Base-by-base conservation (phyloP, 1,140 invertebrate genomes). In the Drosophila ficusphila region DNA sequence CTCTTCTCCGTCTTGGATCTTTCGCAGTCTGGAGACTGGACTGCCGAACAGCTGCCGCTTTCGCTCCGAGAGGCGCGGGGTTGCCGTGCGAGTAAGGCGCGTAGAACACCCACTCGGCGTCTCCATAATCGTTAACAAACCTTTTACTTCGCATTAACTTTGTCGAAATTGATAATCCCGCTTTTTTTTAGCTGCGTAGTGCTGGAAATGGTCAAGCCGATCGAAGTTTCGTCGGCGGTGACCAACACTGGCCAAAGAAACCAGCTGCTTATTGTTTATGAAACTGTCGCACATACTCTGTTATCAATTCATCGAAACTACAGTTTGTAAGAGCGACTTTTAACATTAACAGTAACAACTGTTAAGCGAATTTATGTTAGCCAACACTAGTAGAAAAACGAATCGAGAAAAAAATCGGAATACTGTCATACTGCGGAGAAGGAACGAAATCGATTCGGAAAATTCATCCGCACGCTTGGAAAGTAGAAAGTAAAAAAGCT, bases 41-140 rank as follows among this genome's bases (percentile, higher is more conserved):
- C 62, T 81, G 3, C 47, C 39, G 27, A 90, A 90, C 16, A 90
- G 42, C 44, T 77, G 83, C 4, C 83, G 82, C 29, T 90, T 90
- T 4, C 89, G 62, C 41, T 88, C 89, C 7, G 89, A 90, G 9
- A 81, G 53, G 3, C 79, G 62, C 6, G 89, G 89, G 8, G 89
- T 90, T 19, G 76, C 51, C 23, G 38, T 52, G 16, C 89, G 78
- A 12, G 42, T 47, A 23, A 68, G 36, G 4, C 79, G 77, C 29
- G n/a, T 19, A 23, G 46, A 44, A 36, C 27, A 41, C 27, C 77
- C 61, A 65, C 54, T 76, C 21, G 89, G 89, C 34, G 89, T 90
- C 36, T 90, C 79, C 89, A 90, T 90, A 12, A 47, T 72, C 11
- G 8, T 41, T 16, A 21, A 8, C 18, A 41, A 54, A 8, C 14